A percentile compares a stretch with the other conserved stretches of the same genome.
These are phyloP conservation scores for Cromileptes altivelis DNA, from an alignment of 2,113 vertebrate species.

Conservation along the genomic window DNA sequence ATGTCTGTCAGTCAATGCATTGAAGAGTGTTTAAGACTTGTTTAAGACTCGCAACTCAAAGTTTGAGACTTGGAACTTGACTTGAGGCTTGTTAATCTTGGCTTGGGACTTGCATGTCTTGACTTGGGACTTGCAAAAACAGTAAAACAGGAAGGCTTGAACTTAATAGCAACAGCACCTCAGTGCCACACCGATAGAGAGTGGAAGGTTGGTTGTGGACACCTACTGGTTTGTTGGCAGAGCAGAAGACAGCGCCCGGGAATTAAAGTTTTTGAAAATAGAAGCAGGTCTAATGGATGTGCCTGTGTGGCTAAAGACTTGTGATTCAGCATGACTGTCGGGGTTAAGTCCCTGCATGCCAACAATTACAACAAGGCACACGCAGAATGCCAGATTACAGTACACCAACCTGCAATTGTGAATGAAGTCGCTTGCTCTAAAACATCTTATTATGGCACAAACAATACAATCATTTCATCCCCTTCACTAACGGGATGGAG, in stretches of 20 bases:
- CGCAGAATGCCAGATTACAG: constrained; percentile 57
- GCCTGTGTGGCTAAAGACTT: background rate
- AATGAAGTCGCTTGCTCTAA: constrained; percentile 12
- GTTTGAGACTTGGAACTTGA: too few species aligned
- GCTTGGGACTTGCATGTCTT: too few species aligned
- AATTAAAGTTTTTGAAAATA: background rate
- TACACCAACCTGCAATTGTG: constrained; percentile 57
- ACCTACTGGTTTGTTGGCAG: background rate
- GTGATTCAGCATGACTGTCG: constrained; percentile 23
- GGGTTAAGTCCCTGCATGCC: constrained; percentile 33
- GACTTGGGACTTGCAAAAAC: too few species aligned
- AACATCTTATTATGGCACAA: constrained; percentile 70
- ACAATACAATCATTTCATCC: constrained; percentile 55
- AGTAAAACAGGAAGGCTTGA: background rate
- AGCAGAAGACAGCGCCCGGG: background rate
- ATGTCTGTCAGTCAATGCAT: too few species aligned
- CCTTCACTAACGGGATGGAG: background rate
- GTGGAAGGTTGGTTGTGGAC: background rate
- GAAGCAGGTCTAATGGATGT: background rate
- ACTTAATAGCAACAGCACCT: background rate
- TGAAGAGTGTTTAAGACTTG: too few species aligned
- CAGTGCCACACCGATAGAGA: background rate
- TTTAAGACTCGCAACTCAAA: too few species aligned
- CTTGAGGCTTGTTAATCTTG: too few species aligned
- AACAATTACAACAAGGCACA: constrained; percentile 15